These are phyloP conservation scores for Synaphobranchus kaupii DNA, from an alignment of 2,797 vertebrate species.

Conservation along the genomic window DNA sequence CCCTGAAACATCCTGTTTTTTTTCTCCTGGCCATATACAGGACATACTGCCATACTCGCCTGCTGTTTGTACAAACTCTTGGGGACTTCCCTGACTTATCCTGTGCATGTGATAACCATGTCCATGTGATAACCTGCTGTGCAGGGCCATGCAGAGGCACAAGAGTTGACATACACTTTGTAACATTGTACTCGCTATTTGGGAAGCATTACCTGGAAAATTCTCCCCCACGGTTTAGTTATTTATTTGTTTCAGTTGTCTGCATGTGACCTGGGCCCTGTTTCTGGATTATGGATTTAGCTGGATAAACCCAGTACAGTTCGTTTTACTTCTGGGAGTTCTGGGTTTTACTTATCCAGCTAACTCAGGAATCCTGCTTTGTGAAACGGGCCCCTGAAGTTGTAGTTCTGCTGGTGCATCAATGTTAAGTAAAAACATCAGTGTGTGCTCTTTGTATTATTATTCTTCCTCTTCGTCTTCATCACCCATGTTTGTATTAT, in stretches of 20 bases:
- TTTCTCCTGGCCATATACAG: neutral
- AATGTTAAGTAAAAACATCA: neutral
- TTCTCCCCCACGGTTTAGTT: no score
- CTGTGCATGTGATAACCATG: neutral
- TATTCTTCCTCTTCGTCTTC: neutral
- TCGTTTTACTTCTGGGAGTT: no score
- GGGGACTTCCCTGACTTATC: neutral
- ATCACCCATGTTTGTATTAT: no score
- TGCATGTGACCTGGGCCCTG: no score
- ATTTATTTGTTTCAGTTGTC: neutral
- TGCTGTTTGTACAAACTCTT: neutral
- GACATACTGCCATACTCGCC: neutral
- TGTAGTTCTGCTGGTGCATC: neutral
- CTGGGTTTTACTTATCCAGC: no score
- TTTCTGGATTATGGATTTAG: no score
- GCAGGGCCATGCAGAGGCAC: neutral
- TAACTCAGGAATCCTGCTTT: no score
- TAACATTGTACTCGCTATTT: neutral
- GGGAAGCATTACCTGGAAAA: no score
- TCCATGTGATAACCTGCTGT: neutral
- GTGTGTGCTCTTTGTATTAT: no score
- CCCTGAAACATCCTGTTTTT: neutral
- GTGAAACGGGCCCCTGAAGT: neutral
- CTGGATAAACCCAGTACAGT: no score
- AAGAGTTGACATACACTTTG: neutral